Percentiles rank a stretch among this genome's conserved stretches.
Evolutionary conservation across 2,113 vertebrate species (phyloP).

Genomic region (Spea bombifrons): DNA sequence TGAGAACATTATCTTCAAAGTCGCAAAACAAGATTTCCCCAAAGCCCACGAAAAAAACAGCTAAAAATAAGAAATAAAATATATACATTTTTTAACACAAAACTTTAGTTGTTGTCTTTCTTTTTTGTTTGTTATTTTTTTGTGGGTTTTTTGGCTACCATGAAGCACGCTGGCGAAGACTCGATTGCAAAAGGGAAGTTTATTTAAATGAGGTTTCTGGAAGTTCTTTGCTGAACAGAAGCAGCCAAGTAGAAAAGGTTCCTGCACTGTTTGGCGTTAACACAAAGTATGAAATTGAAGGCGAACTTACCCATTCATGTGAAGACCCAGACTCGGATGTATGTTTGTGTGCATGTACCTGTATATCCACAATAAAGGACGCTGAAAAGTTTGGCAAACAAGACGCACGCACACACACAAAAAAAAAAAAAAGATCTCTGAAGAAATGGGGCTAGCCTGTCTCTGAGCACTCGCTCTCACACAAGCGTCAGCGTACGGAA

Average conservation of each 20-base stretch:
- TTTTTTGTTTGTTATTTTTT: neutral
- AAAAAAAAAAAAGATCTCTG: conserved; percentile 46
- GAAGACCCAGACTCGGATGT: conserved; percentile 59
- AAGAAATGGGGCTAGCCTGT: conserved; percentile 62
- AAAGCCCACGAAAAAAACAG: conserved; percentile 59
- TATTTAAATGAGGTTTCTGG: neutral
- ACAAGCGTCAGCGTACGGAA: conserved; percentile 73
- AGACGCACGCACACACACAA: neutral
- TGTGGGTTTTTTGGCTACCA: too few relatives aligned
- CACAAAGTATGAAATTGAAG: conserved; percentile 28
- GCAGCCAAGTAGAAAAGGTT: neutral
- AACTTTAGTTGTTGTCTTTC: neutral
- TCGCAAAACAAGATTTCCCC: conserved; percentile 70
- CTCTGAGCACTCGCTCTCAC: conserved; percentile 64
- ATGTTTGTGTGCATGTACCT: conserved; percentile 50
- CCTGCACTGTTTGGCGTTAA: neutral
- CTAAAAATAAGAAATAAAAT: neutral
- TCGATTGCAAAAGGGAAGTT: neutral
- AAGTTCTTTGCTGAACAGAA: neutral
- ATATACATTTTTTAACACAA: neutral
- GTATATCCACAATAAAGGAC: conserved; percentile 59
- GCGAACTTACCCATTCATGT: conserved; percentile 81
- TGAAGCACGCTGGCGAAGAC: too few relatives aligned
- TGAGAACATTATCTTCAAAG: conserved; percentile 68
- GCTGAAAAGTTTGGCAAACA: neutral